Evolutionary conservation across 2,888 invertebrate genomes (phyloP).

Genomic region (Scelioninae gen. 2): DNA sequence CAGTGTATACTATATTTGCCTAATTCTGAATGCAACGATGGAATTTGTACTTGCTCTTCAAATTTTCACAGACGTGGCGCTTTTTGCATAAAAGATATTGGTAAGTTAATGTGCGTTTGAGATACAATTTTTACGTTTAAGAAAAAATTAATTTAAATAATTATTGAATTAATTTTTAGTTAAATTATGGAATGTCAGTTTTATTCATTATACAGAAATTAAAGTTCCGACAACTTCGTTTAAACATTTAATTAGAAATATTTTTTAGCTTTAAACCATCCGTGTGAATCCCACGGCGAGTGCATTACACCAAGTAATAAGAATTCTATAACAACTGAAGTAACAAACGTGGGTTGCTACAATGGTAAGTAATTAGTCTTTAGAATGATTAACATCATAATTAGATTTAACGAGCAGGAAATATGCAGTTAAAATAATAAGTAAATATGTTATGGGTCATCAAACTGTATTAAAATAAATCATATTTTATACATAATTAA

Average conservation of each 20-base stretch:
- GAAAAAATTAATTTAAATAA: not conserved
- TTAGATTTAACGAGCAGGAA: slow-evolving; percentile 10
- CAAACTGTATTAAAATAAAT: not conserved
- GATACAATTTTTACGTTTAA: not conserved
- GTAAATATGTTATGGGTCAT: not conserved
- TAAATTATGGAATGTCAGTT: no score
- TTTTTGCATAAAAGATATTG: slow-evolving; percentile 64
- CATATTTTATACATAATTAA: not conserved
- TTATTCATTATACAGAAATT: no score
- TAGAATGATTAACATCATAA: slow-evolving; percentile 2
- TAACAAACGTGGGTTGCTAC: slow-evolving; percentile 69
- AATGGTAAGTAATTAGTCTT: slow-evolving; percentile 59
- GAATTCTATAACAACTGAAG: slow-evolving; percentile 63
- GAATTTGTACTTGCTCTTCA: slow-evolving; percentile 65
- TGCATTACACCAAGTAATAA: slow-evolving; percentile 67
- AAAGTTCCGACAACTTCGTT: no score
- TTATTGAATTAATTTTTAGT: no score
- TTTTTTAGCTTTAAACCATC: slow-evolving; percentile 61
- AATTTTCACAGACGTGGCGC: slow-evolving; percentile 67
- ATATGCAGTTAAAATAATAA: slow-evolving; percentile 1
- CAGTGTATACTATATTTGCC: slow-evolving; percentile 70
- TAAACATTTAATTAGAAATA: not conserved
- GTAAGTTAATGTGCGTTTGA: slow-evolving; percentile 60
- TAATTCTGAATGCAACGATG: slow-evolving; percentile 64
- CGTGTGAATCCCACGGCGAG: slow-evolving; percentile 64